Percentiles rank a stretch among this genome's conserved stretches.
Evolutionary conservation across 2,888 invertebrate genomes (phyloP).

Genomic region (Cerastis leucographa): DNA sequence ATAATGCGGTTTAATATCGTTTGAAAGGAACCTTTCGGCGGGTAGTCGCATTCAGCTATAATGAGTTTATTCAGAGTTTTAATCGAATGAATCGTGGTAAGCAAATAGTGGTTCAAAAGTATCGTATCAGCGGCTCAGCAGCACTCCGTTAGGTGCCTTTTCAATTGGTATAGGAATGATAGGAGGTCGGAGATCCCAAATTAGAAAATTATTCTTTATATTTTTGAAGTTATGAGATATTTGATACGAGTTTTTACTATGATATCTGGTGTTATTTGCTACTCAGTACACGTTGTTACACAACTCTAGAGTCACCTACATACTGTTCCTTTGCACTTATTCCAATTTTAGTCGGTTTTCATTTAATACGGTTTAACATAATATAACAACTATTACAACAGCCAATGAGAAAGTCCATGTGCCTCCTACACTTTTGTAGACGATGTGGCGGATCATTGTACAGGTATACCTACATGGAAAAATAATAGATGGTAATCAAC

Average conservation of each 20-base stretch:
- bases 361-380: not conserved
- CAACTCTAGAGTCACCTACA: too few relatives aligned
- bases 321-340: not conserved
- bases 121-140: constrained; percentile 66
- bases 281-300: too few relatives aligned
- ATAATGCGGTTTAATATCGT: constrained; percentile 89
- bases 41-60: constrained; percentile 87
- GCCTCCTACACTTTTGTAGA: not conserved
- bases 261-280: not conserved
- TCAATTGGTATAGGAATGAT: constrained; percentile 56
- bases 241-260: not conserved
- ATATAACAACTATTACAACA: not conserved
- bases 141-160: constrained; percentile 63
- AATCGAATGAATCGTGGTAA: constrained; percentile 89
- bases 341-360: not conserved
- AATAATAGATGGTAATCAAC: not conserved
- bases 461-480: not conserved
- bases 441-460: not conserved
- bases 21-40: constrained; percentile 89
- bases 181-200: constrained; percentile 28
- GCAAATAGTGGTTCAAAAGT: constrained; percentile 84
- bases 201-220: constrained; percentile 26
- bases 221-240: not conserved
- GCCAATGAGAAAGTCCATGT: not conserved
- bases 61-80: constrained; percentile 90